Evolutionary conservation across 2,888 invertebrate species (phyloP).

Genomic region (Branchellion lobata): DNA sequence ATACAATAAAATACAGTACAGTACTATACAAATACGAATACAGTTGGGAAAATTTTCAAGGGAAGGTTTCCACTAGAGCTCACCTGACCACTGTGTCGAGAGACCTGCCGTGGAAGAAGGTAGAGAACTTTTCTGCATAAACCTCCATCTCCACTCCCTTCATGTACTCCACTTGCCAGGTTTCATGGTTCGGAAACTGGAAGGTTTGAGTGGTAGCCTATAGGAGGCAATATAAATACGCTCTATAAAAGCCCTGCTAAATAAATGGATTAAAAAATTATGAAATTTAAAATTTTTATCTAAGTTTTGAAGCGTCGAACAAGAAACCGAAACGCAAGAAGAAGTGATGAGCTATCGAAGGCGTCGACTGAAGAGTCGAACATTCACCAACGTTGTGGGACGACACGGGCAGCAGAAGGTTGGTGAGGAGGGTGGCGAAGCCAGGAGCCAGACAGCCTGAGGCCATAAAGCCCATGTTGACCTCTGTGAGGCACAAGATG

Average conservation of each 20-base stretch:
- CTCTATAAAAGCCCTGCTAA: too few relatives aligned
- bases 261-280: too few relatives aligned
- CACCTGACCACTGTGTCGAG: slow-evolving; percentile 99
- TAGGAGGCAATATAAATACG: too few relatives aligned
- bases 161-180: slow-evolving; percentile 54
- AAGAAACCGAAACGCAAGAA: too few relatives aligned
- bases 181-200: neutral
- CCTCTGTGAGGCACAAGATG: slow-evolving; percentile 92
- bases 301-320: too few relatives aligned
- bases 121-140: slow-evolving; percentile 50
- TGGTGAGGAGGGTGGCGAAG: slow-evolving; percentile 99
- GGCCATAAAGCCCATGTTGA: slow-evolving; percentile 96
- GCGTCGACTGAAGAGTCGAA: too few relatives aligned
- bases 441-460: slow-evolving; percentile 97
- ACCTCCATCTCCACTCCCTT: slow-evolving; percentile 18
- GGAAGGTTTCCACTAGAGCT: slow-evolving; percentile 63
- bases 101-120: slow-evolving; percentile 96
- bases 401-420: slow-evolving; percentile 71
- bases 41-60: neutral
- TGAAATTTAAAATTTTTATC: too few relatives aligned
- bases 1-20: too few relatives aligned
- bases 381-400: slow-evolving; percentile 51
- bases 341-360: too few relatives aligned
- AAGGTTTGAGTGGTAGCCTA: too few relatives aligned
- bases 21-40: too few relatives aligned